Evolutionary conservation across 2,113 vertebrate species (phyloP), one percentile per base, ranked within the genome.

Genomic region (Myanophis thanlyinensis): DNA sequence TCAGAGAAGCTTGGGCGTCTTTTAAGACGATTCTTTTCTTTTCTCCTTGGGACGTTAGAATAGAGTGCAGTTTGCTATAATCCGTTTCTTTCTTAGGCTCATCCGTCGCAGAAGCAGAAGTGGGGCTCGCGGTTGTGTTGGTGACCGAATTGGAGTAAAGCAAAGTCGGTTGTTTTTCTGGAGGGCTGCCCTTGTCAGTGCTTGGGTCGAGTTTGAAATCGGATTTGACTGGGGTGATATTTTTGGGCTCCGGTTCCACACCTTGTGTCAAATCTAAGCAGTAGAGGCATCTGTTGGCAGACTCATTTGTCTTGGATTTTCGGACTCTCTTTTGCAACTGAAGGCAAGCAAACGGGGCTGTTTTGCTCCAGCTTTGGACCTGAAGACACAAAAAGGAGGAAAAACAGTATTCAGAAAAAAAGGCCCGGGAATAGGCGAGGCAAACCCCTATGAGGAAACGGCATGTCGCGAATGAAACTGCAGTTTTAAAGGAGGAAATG

Each of bases 321-420:
- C 93, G 97, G 54, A 90, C 53, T 91, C 92, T 97, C 93, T 97
- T 98, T 92, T 95, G 97, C 49, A 97, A 86, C 93, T 97, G 95
- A 94, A 98, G 93, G 93, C 96, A 97, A 92, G 97, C 97, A 20
- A 96, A 94, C 20, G 98, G 97, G 86, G 97, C 94, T 44, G 94
- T 96, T 94, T 95, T 97, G 91, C 95, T 96, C 98, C 98, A 98
- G 48, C 98, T 98, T n/a, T 94, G 95, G 52, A 98, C 97, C 98
- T 98, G 97, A 90, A 91, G 93, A 92, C 49, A 94, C 48, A 2
- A 91, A 15, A 89, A 90, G 88, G 15, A 90, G 35, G 52, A 67
- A 90, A 59, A 67, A 67, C 62, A 5, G 30, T 23, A 52, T 4
- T 90, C 59, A 90, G n/a, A 13, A 73, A 88, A 88, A 12, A 53